phyloP scores from a whole-genome alignment of 2,888 invertebrate species.

The Dendrolimus houi region DNA sequence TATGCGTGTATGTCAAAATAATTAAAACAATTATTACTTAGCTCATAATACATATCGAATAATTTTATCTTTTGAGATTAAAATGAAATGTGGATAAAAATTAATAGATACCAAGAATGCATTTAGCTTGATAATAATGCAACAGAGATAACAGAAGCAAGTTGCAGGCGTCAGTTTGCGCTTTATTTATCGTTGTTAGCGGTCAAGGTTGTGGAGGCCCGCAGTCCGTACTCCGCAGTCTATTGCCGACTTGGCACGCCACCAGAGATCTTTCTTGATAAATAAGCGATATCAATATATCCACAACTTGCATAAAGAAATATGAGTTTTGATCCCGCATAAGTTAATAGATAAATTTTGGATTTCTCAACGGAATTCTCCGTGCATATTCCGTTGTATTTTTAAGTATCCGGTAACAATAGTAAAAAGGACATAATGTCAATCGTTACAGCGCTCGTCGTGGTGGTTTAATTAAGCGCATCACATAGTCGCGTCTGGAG shows the following conservation, averaged over 20 bases:
- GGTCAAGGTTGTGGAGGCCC: conserved; percentile 68
- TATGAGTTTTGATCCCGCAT: neutral
- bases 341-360: no score
- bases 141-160: conserved; percentile 27
- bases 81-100: no score
- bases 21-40: no score
- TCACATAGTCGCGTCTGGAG: no score
- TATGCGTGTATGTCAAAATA: no score
- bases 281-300: conserved; percentile 10
- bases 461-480: no score
- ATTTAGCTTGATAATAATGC: conserved; percentile 7
- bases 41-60: neutral
- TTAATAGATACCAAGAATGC: no score
- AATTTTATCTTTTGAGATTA: no score
- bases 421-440: no score
- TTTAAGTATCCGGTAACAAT: conserved; percentile 20
- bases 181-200: conserved; percentile 40
- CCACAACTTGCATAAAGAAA: conserved; percentile 2
- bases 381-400: no score
- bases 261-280: conserved; percentile 35
- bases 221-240: conserved; percentile 38
- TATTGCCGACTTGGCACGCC: conserved; percentile 51
- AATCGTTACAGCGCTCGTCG: no score
- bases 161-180: conserved; percentile 28
- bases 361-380: no score